Evolutionary conservation across 2,797 vertebrate species (phyloP), one percentile per base, ranked within the genome.

Genomic region (Aratinga solstitialis): DNA sequence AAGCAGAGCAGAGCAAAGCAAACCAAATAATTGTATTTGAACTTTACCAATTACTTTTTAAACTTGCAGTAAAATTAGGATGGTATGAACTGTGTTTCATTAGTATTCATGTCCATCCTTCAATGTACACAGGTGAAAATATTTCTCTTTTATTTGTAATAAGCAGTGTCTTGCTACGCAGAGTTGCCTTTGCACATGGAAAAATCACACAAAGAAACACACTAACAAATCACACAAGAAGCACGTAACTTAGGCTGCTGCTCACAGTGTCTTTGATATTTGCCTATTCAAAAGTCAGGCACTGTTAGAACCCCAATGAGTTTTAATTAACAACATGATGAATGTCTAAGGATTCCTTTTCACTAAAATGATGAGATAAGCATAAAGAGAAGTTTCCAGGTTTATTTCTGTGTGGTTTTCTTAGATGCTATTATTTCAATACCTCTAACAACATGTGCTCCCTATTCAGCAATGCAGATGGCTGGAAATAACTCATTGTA

Each of bases 211-310:
- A 48, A 48, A 48, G 22, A 48, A 48, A 24, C 47, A 47, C 45
- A 48, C 12, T 48, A 48, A 92, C 19, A 68, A 90, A 82, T 56
- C 77, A 73, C 67, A 65, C 7, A 13, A 93, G 58, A 56, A 89
- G 75, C 14, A 87, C 86, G 75, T 73, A 95, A 26, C 48, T 42
- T 56, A 42, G 68, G 36, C 72, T 89, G 62, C 78, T 85, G 53
- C 40, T 97, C 66, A 77, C 51, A 72, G 53, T 80, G 36, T 27
- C 11, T 95, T 95, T 95, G 71, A 88, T 66, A 77, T 89, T 89
- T 83, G 27, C 43, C 69, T 75, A 66, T 63, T 17, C 51, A 62
- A 17, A 76, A 73, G 56, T 92, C 59, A 96, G 68, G 22, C 78
- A 38, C 50, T 66, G 26, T 13, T 80, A 75, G 32, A 30, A 75